Conservation (phyloP, 2,888 invertebrate species). For the Yponomeuta malinellus region DNA sequence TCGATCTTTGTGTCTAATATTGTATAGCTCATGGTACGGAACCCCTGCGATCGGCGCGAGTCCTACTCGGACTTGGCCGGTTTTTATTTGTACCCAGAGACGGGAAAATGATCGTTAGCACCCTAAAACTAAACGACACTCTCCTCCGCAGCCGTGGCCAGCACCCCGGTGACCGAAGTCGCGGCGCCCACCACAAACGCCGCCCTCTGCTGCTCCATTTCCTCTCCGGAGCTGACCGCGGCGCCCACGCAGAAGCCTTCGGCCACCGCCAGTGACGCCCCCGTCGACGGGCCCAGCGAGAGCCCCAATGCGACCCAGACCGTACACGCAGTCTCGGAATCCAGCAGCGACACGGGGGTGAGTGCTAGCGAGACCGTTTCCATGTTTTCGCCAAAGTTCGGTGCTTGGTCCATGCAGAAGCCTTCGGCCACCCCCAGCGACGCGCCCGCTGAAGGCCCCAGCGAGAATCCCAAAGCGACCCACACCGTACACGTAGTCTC, state of each 20-base stretch:
- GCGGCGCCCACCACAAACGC: conserved; percentile 22
- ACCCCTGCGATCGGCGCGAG: too few relatives aligned
- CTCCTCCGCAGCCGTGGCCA: conserved; percentile 42
- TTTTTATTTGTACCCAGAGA: too few relatives aligned
- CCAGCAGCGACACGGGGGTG: background rate
- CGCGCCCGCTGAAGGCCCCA: conserved; percentile 19
- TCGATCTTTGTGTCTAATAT: too few relatives aligned
- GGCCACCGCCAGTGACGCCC: too few relatives aligned
- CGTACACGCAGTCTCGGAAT: background rate
- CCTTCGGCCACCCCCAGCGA: conserved; percentile 20
- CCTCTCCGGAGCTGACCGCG: conserved; percentile 64
- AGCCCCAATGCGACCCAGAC: too few relatives aligned
- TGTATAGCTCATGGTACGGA: too few relatives aligned
- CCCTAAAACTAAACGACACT: too few relatives aligned
- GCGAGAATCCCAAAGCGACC: background rate
- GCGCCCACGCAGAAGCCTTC: conserved; percentile 18
- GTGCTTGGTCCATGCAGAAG: conserved; percentile 25
- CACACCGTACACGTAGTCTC: conserved; percentile 27
- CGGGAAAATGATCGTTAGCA: too few relatives aligned
- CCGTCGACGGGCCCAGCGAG: too few relatives aligned
- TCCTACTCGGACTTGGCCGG: too few relatives aligned
- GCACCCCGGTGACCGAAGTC: conserved; percentile 44
- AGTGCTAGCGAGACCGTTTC: conserved; percentile 29
- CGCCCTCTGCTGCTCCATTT: conserved; percentile 55
- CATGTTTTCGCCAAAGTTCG: conserved; percentile 66